phyloP scores from a whole-genome alignment of 2,888 invertebrate species.

The Pterostichus madidus region DNA sequence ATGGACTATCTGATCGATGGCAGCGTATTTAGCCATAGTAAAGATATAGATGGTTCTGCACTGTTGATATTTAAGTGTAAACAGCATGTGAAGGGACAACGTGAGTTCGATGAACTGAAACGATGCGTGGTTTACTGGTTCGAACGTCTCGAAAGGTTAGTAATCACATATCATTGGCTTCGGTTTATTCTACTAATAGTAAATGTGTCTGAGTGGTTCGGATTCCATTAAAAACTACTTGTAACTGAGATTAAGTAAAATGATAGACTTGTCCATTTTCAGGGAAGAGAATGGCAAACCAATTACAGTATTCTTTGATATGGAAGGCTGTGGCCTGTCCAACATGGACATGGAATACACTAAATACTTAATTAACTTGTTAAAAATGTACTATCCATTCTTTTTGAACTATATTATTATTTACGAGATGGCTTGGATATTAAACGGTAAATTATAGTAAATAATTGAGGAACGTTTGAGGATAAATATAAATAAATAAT shows the following conservation, averaged over 20 bases:
- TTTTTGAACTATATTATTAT: conserved; percentile 93
- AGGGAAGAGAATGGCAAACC: conserved; percentile 87
- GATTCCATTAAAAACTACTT: too few species aligned
- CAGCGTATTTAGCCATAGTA: conserved; percentile 86
- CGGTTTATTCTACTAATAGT: too few species aligned
- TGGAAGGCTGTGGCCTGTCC: conserved; percentile 90
- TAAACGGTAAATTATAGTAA: conserved; percentile 83
- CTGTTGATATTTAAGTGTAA: conserved; percentile 90
- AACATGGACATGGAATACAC: conserved; percentile 96
- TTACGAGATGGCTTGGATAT: conserved; percentile 96
- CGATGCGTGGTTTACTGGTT: conserved; percentile 92
- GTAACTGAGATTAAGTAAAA: too few species aligned
- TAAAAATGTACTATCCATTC: conserved; percentile 93
- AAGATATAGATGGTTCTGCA: conserved; percentile 89
- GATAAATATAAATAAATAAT: not conserved
- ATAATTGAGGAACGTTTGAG: not conserved
- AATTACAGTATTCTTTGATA: conserved; percentile 93
- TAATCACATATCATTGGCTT: too few species aligned
- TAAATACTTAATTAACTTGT: conserved; percentile 90
- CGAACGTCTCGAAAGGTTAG: conserved; percentile 86
- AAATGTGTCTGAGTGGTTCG: too few species aligned
- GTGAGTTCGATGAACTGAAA: conserved; percentile 87
- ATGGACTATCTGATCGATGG: conserved; percentile 88
- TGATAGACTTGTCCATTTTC: conserved; percentile 19
- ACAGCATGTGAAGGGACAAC: conserved; percentile 88